A percentile compares a stretch with the other conserved stretches of the same genome.
These are phyloP conservation scores for Phrixothrix hirtus DNA, from an alignment of 2,888 invertebrate species.

Conservation along the genomic window DNA sequence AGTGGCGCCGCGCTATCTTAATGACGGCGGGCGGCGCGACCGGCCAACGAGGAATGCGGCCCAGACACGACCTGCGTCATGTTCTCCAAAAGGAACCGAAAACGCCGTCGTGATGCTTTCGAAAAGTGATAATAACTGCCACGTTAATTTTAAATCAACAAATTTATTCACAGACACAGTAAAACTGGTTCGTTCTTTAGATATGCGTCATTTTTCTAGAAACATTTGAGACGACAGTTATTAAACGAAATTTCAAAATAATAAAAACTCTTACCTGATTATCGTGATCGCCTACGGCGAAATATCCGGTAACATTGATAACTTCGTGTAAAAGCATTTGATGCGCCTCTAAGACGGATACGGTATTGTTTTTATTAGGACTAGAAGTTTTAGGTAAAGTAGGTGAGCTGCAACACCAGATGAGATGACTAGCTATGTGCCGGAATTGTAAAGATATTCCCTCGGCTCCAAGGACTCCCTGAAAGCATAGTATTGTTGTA, in stretches of 20 bases:
- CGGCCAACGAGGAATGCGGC: conserved; percentile 29
- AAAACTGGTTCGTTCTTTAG: conserved; percentile 1
- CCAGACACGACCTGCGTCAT: conserved; percentile 31
- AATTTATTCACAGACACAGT: not conserved
- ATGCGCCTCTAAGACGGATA: conserved; percentile 60
- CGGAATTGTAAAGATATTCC: conserved; percentile 85
- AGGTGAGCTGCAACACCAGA: conserved; percentile 65
- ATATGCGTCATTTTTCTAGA: too few relatives aligned
- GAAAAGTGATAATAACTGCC: conserved; percentile 22
- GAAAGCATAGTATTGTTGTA: conserved; percentile 25
- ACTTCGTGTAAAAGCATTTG: conserved; percentile 76
- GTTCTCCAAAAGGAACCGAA: conserved; percentile 27
- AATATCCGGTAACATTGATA: conserved; percentile 80
- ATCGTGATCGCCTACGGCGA: conserved; percentile 76
- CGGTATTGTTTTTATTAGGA: conserved; percentile 57
- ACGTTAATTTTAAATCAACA: conserved; percentile 4
- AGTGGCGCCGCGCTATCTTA: conserved; percentile 49
- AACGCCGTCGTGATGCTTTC: conserved; percentile 21
- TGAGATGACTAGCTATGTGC: conserved; percentile 79
- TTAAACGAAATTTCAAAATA: not conserved
- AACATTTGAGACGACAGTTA: not conserved
- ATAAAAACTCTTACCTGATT: conserved; percentile 66
- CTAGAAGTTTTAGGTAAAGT: conserved; percentile 53
- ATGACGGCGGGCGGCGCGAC: conserved; percentile 42
- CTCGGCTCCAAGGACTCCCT: conserved; percentile 80